phyloP scores from a whole-genome alignment of 2,797 vertebrate species.

The Acanthiza pusilla region DNA sequence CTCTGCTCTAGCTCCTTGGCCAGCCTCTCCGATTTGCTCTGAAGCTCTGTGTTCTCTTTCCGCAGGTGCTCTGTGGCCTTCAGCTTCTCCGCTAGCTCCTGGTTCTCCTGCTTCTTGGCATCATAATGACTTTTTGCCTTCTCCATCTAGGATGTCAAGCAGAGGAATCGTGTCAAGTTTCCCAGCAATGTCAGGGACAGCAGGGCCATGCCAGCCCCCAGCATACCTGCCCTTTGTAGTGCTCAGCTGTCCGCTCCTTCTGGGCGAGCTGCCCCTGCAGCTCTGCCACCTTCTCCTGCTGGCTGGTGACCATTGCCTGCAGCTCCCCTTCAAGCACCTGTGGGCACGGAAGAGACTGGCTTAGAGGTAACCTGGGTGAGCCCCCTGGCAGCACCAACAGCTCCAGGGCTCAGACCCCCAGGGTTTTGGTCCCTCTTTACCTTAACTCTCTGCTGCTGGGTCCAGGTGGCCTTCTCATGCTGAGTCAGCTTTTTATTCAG shows the following conservation, averaged over 20 bases:
- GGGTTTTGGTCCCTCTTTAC: neutral
- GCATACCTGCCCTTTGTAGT: constrained; percentile 88
- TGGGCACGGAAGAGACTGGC: fast-evolving
- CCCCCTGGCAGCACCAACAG: neutral
- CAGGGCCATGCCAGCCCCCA: fast-evolving
- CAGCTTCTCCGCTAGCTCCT: constrained; percentile 80
- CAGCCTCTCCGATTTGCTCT: constrained; percentile 73
- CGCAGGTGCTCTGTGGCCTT: constrained; percentile 73
- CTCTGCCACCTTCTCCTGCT: constrained; percentile 64
- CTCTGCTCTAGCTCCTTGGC: constrained; percentile 79
- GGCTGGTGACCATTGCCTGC: constrained; percentile 49
- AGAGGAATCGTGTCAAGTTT: neutral
- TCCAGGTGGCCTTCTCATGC: constrained; percentile 60
- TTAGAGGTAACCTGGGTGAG: neutral
- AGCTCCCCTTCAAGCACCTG: constrained; percentile 66
- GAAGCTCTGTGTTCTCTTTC: constrained; percentile 72
- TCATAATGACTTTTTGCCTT: constrained; percentile 86
- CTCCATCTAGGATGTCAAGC: constrained; percentile 78
- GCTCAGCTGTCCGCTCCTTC: constrained; percentile 82
- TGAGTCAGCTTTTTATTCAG: constrained; percentile 73
- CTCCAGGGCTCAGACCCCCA: neutral
- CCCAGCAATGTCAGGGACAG: neutral
- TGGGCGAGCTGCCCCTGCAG: constrained; percentile 78
- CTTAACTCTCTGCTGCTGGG: constrained; percentile 74
- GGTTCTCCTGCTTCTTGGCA: constrained; percentile 86